Base-by-base conservation (phyloP, 2,888 invertebrate genomes). In the Mamestra brassicae region DNA sequence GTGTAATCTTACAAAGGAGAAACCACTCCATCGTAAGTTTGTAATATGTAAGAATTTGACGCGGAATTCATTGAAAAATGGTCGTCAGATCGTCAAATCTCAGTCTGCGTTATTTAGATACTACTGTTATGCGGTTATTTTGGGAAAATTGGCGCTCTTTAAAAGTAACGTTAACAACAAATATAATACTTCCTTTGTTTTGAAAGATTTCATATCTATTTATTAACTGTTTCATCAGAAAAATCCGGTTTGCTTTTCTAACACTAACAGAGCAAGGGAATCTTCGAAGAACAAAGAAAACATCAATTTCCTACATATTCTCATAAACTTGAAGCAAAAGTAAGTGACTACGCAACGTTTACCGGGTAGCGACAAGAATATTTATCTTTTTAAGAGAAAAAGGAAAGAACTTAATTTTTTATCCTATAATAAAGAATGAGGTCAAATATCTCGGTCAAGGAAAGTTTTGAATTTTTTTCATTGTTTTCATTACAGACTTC, bases 381-480 rank as follows among this genome's bases (percentile, higher is more conserved):
- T 80, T 72, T 70, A 60, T 65, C 68, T 71, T 78, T 64, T 65
- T 38, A 67, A 11, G 52, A 63, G 58, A 61, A 78, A 65, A 13
- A 47, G 17, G 66, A 78, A 64, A 38, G 69, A 78, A 74, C 50
- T 75, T 78, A 75, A 76, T 80, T 60, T 84, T 76, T 74, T 78
- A 77, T 75, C 60, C 63, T 75, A 64, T 64, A 68, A 61, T 75
- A 81, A 79, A 72, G 76, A 87, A 87, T 71, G 80, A 74, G 87
- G 88, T 87, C 87, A 85, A 66, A 67, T 47, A 85, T 76, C 52
- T 83, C 80, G 85, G 85, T 86, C 80, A 85, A 74, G 83, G 85
- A 66, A 84, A 84, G 65, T 80, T 71, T 70, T 47, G n/a, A 47
- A 17, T 34, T 63, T 64, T 65, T 71, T 57, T 42, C 74, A 60